These are phyloP conservation scores for Lithobates pipiens DNA, from an alignment of 2,797 vertebrate genomes.

Conservation along the genomic window DNA sequence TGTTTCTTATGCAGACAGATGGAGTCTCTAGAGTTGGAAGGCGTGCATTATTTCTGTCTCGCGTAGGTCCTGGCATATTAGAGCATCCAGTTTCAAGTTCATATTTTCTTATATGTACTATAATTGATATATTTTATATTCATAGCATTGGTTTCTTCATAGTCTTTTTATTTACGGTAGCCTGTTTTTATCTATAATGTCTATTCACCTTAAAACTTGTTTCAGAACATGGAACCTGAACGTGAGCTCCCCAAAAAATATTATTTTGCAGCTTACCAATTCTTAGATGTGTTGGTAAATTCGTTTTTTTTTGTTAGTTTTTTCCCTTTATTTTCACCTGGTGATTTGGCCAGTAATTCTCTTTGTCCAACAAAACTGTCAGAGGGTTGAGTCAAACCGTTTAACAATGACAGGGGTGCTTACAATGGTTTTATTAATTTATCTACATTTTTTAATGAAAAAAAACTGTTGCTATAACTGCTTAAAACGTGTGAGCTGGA, in stretches of 20 bases:
- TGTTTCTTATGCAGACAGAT: constrained; percentile 50
- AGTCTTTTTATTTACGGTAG: constrained; percentile 6
- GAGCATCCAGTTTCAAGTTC: background rate
- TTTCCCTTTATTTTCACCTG: too few species aligned
- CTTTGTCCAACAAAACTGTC: too few species aligned
- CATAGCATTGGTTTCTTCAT: background rate
- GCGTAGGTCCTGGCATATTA: constrained; percentile 7
- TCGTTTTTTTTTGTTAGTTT: too few species aligned
- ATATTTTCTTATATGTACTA: background rate
- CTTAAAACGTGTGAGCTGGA: too few species aligned
- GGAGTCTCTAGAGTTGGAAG: constrained; percentile 55
- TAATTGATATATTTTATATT: constrained; percentile 12
- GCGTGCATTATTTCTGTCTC: constrained; percentile 9
- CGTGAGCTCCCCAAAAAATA: background rate
- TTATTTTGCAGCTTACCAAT: too few species aligned
- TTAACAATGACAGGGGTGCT: too few species aligned
- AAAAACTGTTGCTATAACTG: too few species aligned
- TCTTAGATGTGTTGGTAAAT: too few species aligned
- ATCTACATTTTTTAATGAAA: too few species aligned
- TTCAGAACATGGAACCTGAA: constrained; percentile 1
- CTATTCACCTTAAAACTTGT: constrained; percentile 10
- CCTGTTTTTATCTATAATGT: background rate
- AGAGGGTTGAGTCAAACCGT: too few species aligned
- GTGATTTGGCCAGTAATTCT: too few species aligned
- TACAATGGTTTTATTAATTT: too few species aligned